Evolutionary conservation across 2,888 invertebrate species (phyloP).

Genomic region (Pandemis heparana): DNA sequence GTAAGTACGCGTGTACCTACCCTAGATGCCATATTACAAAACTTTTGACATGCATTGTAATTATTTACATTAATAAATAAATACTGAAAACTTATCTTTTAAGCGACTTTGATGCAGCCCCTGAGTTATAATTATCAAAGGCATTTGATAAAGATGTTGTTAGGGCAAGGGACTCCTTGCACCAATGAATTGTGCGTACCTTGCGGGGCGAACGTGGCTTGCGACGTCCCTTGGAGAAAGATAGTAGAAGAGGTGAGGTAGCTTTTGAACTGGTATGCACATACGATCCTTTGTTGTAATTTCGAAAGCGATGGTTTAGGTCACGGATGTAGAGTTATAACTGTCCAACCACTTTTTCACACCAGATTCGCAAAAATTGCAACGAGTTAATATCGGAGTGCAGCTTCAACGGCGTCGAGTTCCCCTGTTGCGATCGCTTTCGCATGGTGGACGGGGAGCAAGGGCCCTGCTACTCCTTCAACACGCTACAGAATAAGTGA

Average conservation of each 20-base stretch:
- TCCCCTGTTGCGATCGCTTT: slow-evolving; percentile 83
- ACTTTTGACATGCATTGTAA: not conserved
- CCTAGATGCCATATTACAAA: not conserved
- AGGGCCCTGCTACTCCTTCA: slow-evolving; percentile 83
- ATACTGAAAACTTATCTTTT: not conserved
- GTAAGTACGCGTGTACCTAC: slow-evolving; percentile 49
- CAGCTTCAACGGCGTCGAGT: slow-evolving; percentile 70
- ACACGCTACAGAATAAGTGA: slow-evolving; percentile 82
- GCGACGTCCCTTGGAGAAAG: slow-evolving; percentile 64
- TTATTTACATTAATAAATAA: not conserved
- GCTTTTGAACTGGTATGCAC: not conserved
- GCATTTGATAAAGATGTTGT: slow-evolving; percentile 65
- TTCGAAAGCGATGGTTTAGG: not conserved
- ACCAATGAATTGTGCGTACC: slow-evolving; percentile 58
- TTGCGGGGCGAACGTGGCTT: slow-evolving; percentile 63
- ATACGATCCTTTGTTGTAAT: not conserved
- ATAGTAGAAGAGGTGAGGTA: slow-evolving; percentile 62
- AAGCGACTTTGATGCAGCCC: slow-evolving; percentile 60
- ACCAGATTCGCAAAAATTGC: slow-evolving; percentile 77
- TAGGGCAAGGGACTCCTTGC: slow-evolving; percentile 58
- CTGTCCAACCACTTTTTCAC: slow-evolving; percentile 21
- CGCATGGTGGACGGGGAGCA: slow-evolving; percentile 77
- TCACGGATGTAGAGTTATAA: not conserved
- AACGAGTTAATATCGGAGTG: slow-evolving; percentile 76
- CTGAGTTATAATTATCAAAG: slow-evolving; percentile 66